Percentiles rank a stretch among this genome's conserved stretches.
Evolutionary conservation across 2,113 vertebrate species (phyloP).

Genomic region (Sander vitreus): DNA sequence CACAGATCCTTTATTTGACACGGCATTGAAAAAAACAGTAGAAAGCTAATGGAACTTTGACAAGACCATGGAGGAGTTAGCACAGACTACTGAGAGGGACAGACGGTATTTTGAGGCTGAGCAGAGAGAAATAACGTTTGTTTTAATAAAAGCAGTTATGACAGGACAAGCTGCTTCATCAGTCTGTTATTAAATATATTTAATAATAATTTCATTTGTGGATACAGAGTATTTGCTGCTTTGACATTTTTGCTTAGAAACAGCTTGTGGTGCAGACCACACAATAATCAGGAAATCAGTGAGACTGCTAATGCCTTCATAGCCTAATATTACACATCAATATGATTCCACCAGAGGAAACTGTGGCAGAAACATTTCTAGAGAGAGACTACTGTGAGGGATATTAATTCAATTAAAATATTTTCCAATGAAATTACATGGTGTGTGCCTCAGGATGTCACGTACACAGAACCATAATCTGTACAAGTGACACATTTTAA

Average conservation of each 20-base stretch:
- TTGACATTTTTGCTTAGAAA: not conserved
- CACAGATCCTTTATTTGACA: constrained; percentile 44
- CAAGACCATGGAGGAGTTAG: not conserved
- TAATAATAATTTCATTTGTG: not conserved
- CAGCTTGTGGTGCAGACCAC: not conserved
- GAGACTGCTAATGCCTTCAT: not conserved
- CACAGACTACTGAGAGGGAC: not conserved
- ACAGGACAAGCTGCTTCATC: not conserved
- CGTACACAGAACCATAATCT: not conserved
- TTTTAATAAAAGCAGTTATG: not conserved
- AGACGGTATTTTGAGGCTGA: not conserved
- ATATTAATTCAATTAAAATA: too few species aligned
- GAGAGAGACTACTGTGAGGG: not conserved
- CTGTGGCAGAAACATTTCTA: not conserved
- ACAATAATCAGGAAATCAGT: not conserved
- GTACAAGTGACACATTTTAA: not conserved
- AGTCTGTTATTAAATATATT: not conserved
- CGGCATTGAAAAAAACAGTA: constrained; percentile 15
- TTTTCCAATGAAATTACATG: not conserved
- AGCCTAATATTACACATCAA: not conserved
- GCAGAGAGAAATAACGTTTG: not conserved
- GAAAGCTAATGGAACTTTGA: constrained; percentile 15
- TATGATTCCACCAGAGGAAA: not conserved
- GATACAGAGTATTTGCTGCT: not conserved
- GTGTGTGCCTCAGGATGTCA: not conserved